Evolutionary conservation across 2,797 vertebrate genomes (phyloP), one percentile per base, ranked within the genome.

Genomic region (Coregonus suidteri): DNA sequence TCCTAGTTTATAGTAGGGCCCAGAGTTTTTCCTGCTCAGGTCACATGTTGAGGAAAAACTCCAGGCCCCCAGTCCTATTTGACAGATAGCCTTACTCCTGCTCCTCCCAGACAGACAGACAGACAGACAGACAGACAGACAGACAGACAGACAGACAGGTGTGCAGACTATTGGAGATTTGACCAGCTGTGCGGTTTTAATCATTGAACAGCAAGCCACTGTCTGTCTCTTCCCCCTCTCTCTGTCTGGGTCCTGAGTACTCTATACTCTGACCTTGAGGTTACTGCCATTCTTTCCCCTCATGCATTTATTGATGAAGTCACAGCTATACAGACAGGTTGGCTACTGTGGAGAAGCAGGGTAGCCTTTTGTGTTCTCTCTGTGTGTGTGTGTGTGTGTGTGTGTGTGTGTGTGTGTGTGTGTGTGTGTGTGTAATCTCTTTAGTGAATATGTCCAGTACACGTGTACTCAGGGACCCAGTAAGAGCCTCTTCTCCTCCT

Each of bases 241-340:
- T 15, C 47, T 59, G 66, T 79, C 72, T 69, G 53, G 5, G 11
- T 6, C 5, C 41, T 47, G 41, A 47, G 41, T 6, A 9, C n/a
- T 68, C 52, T 47, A 16, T 5, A 13, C 62, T 14, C 72, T 70
- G 35, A 30, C 31, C 62, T 73, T 18, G 47, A 47, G 41, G 35
- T 41, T 30, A 15, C 34, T 69, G 66, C 4, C 66, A 62, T 53
- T 66, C 69, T n/a, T 37, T 54, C 56, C 59, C 5, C n/a, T 64
- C 59, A 73, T 76, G 6, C 51, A 67, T 75, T 70, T 76, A 56
- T 76, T 68, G 34, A 80, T 73, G 47, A 73, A 53, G 73, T 13
- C 35, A 25, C 25, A 30, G 71, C 34, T 35, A 15, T 25, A 54
- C 47, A 31, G 13, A 15, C 56, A 16, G 6, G 34, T 53, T 80